Conservation (phyloP, 2,113 vertebrate genomes). For the Triplophysa tibetana region DNA sequence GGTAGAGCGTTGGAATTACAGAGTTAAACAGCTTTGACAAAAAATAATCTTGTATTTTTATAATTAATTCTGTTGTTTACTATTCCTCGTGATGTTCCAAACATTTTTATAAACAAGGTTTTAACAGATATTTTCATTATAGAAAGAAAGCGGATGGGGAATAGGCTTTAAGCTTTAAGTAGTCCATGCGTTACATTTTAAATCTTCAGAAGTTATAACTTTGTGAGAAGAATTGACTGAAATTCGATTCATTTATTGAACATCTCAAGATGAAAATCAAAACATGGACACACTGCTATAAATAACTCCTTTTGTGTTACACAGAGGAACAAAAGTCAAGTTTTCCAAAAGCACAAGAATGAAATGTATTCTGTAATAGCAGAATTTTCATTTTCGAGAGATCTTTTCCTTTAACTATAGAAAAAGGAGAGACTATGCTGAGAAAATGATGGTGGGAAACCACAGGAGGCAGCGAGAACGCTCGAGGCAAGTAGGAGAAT, state of each 20-base stretch:
- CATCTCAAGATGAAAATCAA: background rate
- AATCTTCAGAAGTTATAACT: too few relatives aligned
- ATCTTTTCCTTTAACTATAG: background rate
- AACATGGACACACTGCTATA: constrained; percentile 7
- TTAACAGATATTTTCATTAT: background rate
- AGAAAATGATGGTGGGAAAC: constrained; percentile 31
- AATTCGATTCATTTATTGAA: too few relatives aligned
- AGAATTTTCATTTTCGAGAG: constrained; percentile 20
- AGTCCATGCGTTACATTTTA: too few relatives aligned
- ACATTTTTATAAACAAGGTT: too few relatives aligned
- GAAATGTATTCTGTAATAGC: background rate
- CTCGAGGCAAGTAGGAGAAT: constrained; percentile 15
- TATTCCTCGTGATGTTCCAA: background rate
- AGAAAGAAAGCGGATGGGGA: too few relatives aligned
- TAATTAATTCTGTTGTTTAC: too few relatives aligned
- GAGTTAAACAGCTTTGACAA: background rate
- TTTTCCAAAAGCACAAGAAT: background rate
- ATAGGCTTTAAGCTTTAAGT: too few relatives aligned
- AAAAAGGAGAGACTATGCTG: background rate
- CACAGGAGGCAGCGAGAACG: constrained; percentile 10
- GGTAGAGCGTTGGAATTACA: too few relatives aligned
- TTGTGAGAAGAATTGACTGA: too few relatives aligned
- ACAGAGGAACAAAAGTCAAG: background rate
- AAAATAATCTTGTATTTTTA: too few relatives aligned
- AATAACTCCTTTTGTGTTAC: background rate